Percentiles rank a stretch among this genome's conserved stretches.
phyloP scores from a whole-genome alignment of 2,888 invertebrate genomes.

The Campopleginae sp. region DNA sequence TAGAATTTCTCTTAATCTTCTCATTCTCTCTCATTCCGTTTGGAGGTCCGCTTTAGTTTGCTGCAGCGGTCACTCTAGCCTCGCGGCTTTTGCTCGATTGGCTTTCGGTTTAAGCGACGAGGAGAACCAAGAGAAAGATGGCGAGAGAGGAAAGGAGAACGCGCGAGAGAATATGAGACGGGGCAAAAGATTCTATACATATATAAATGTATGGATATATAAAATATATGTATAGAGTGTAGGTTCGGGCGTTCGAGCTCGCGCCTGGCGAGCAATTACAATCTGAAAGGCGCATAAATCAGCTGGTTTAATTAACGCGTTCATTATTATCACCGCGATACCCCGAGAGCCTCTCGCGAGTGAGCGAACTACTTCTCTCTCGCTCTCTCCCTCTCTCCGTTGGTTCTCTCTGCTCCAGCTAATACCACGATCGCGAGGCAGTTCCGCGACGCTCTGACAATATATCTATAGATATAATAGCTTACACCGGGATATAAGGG shows the following conservation, averaged over 20 bases:
- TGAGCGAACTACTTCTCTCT: constrained; percentile 49
- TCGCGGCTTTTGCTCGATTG: constrained; percentile 69
- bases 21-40: constrained; percentile 50
- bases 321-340: constrained; percentile 83
- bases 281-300: constrained; percentile 84
- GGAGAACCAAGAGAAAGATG: constrained; percentile 61
- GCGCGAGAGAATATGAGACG: constrained; percentile 27
- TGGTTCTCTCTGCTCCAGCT: constrained; percentile 28
- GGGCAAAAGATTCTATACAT: constrained; percentile 63
- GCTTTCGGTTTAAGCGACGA: constrained; percentile 66
- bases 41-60: constrained; percentile 72
- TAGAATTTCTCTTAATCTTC: constrained; percentile 56
- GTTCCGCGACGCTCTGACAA: constrained; percentile 46
- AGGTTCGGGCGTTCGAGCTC: constrained; percentile 75
- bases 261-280: constrained; percentile 83
- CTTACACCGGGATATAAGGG: constrained; percentile 51
- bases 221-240: constrained; percentile 66
- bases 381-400: constrained; percentile 36
- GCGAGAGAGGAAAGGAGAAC: constrained; percentile 50
- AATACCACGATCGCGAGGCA: constrained; percentile 54
- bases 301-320: constrained; percentile 83
- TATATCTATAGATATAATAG: constrained; percentile 43
- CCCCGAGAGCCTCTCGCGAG: constrained; percentile 63
- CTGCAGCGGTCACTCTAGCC: constrained; percentile 69
- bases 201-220: constrained; percentile 34